Evolutionary conservation across 1,140 invertebrate genomes (phyloP).

Genomic region (Wiebesia pumilae): DNA sequence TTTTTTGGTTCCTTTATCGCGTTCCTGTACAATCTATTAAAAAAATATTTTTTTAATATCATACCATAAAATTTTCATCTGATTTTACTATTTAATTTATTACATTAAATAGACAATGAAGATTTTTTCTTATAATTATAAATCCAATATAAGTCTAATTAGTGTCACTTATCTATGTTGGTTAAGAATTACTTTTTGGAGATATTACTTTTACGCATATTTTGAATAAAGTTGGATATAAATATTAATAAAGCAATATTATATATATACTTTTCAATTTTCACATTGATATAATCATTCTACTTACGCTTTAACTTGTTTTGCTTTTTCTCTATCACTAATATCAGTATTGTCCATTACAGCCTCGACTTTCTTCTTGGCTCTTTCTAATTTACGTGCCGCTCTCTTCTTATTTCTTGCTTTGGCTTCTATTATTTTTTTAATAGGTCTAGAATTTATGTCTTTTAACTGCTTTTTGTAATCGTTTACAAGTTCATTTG

Average conservation of each 20-base stretch:
- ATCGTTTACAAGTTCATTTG: constrained; percentile 84
- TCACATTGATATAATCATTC: constrained; percentile 37
- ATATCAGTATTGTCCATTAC: constrained; percentile 94
- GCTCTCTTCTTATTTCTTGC: constrained; percentile 96
- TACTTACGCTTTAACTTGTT: constrained; percentile 91
- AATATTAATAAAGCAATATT: no score
- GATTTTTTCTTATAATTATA: no score
- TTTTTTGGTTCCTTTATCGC: constrained; percentile 88
- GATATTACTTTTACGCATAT: no score
- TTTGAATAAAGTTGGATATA: no score
- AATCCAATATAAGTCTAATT: no score
- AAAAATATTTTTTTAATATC: constrained; percentile 7
- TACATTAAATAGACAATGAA: not conserved
- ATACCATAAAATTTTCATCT: not conserved
- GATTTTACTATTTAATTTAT: not conserved
- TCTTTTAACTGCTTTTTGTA: constrained; percentile 88
- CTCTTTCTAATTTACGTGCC: constrained; percentile 90
- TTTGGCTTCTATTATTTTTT: constrained; percentile 99
- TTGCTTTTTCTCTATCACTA: constrained; percentile 91
- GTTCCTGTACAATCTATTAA: constrained; percentile 92
- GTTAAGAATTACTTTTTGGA: no score
- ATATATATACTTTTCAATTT: no score
- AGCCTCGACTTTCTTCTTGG: constrained; percentile 95
- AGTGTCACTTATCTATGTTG: no score
- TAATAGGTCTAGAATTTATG: constrained; percentile 95